Evolutionary conservation across 2,113 vertebrate species (phyloP), one percentile per base, ranked within the genome.

Genomic region (Ranitomeya imitator): DNA sequence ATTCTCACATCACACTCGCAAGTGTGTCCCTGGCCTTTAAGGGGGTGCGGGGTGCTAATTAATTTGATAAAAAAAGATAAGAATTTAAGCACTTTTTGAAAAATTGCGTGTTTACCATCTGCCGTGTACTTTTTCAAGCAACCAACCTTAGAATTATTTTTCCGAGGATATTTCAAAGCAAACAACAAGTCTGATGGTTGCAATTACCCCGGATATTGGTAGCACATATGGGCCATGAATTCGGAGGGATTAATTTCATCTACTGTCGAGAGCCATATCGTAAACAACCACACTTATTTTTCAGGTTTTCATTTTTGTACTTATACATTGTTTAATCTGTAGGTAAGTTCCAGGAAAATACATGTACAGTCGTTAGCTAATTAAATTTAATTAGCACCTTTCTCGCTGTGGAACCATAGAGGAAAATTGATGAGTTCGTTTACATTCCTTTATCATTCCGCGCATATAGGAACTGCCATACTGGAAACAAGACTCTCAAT

Each of bases 361-460:
- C 15, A 52, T 76, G 45, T 76, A 52, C 18, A 23, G 45, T 63
- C 23, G 76, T 76, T 73, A 83, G 86, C 79, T 88, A 74, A 83
- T 82, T 88, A 67, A 71, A 45, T 81, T 80, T 81, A 88, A 88
- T 83, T 88, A 80, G 79, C 59, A 77, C 54, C 54, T 52, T 82
- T 60, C 55, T 76, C 15, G 26, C 61, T 23, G 59, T 26, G 15
- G 21, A 60, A 61, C 55, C 16, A 23, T 26, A 71, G 54, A 74
- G 37, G 37, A 71, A 87, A 82, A 60, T 45, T 74, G 67, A 88
- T 61, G 79, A 67, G 79, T 88, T 71, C 13, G 55, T 63, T 83
- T 76, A 6, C 82, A 83, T 45, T 71, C n/a, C 55, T 82, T 88
- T 69, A 82, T 88, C 63, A 88, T 88, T 83, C 51, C 21, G 10